Percentiles rank a stretch among this genome's conserved stretches.
Evolutionary conservation across 2,113 vertebrate species (phyloP).

Genomic region (Psittacara wagleri): DNA sequence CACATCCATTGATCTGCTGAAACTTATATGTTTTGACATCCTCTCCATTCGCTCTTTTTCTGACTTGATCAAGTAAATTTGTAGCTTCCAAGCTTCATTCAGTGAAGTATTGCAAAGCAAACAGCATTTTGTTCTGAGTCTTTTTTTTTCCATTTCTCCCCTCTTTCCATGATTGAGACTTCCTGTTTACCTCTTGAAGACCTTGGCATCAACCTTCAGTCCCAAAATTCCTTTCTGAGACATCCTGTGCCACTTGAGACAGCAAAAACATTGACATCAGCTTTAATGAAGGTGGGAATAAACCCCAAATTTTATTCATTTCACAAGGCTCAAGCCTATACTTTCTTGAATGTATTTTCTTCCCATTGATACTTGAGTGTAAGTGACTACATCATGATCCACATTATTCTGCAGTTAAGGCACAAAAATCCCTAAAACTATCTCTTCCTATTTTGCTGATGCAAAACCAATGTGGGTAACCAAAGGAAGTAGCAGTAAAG

Average conservation of each 20-base stretch:
- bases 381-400: neutral
- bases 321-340: neutral
- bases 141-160: neutral
- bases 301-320: neutral
- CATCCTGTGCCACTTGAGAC: neutral
- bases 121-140: neutral
- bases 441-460: neutral
- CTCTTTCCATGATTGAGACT: slow-evolving; percentile 3
- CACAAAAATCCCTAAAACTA: neutral
- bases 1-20: slow-evolving; percentile 30
- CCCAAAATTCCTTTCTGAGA: neutral
- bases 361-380: neutral
- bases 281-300: neutral
- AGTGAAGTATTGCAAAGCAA: slow-evolving; percentile 25
- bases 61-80: slow-evolving; percentile 42
- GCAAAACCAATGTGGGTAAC: neutral
- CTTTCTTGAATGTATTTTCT: neutral
- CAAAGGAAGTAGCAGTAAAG: neutral
- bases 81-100: slow-evolving; percentile 16
- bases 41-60: neutral
- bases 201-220: slow-evolving; percentile 13
- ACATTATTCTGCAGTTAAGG: neutral
- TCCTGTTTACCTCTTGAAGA: slow-evolving; percentile 33
- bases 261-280: neutral
- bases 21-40: slow-evolving; percentile 22